These are phyloP conservation scores for Tetragonula clypearis DNA, from an alignment of 1,140 invertebrate species.

Conservation along the genomic window DNA sequence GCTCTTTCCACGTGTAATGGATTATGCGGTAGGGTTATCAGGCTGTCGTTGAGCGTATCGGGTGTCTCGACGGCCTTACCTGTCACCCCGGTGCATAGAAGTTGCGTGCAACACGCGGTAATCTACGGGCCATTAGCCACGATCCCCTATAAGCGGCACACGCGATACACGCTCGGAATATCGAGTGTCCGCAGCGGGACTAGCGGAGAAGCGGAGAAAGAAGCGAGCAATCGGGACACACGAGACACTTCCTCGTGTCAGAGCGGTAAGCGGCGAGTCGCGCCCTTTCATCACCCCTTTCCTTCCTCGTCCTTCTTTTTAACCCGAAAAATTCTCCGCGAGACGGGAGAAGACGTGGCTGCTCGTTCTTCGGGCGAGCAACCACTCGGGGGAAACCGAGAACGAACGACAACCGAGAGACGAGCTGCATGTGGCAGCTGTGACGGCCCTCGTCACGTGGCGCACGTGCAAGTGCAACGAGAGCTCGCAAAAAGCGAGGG, in stretches of 20 bases:
- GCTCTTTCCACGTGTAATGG: conserved; percentile 22
- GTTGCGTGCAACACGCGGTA: conserved; percentile 73
- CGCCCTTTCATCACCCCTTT: conserved; percentile 62
- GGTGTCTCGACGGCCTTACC: conserved; percentile 54
- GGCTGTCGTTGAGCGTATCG: conserved; percentile 54
- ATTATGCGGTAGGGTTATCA: conserved; percentile 51
- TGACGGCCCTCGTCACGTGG: conserved; percentile 60
- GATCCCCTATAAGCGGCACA: conserved; percentile 70
- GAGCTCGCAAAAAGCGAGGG: conserved; percentile 29
- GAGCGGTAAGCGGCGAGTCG: conserved; percentile 48
- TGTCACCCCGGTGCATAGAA: conserved; percentile 63
- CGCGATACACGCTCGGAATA: conserved; percentile 78
- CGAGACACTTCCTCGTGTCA: conserved; percentile 75
- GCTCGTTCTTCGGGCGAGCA: not conserved
- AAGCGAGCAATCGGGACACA: conserved; percentile 72
- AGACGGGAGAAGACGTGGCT: not conserved
- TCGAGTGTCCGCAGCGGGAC: conserved; percentile 70
- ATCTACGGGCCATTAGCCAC: conserved; percentile 79
- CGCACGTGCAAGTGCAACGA: conserved; percentile 64
- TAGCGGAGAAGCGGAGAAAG: conserved; percentile 53
- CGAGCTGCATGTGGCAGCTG: conserved; percentile 69
- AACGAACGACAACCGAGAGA: conserved; percentile 17
- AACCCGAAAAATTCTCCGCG: conserved; percentile 25
- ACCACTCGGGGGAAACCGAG: not conserved
- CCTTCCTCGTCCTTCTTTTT: conserved; percentile 47